A percentile compares a stretch with the other conserved stretches of the same genome.
Evolutionary conservation across 2,888 invertebrate species (phyloP).

Genomic region (Diplolepis rosae): DNA sequence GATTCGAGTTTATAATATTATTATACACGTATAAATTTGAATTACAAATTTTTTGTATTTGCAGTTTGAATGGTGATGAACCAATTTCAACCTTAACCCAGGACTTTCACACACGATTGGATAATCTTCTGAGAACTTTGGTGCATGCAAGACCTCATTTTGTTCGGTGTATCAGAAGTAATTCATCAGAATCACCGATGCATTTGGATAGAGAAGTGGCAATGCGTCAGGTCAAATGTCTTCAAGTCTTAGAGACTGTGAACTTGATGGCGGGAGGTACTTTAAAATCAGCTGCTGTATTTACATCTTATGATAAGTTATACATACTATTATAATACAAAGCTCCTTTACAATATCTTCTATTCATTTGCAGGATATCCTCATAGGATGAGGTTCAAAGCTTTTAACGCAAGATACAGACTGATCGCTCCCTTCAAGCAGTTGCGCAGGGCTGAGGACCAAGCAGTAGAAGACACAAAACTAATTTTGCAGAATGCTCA

Average conservation of each 20-base stretch:
- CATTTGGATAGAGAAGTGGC: slow-evolving; percentile 89
- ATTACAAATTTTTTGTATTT: slow-evolving; percentile 33
- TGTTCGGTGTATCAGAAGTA: slow-evolving; percentile 93
- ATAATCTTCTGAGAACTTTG: slow-evolving; percentile 91
- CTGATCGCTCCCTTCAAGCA: slow-evolving; percentile 87
- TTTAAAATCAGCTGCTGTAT: slow-evolving; percentile 36
- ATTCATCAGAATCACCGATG: slow-evolving; percentile 86
- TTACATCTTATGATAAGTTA: slow-evolving; percentile 34
- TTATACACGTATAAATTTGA: not conserved
- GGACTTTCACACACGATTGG: slow-evolving; percentile 95
- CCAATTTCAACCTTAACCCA: slow-evolving; percentile 93
- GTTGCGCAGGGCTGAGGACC: slow-evolving; percentile 80
- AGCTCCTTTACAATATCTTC: not conserved
- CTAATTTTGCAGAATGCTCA: slow-evolving; percentile 83
- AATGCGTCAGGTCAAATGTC: slow-evolving; percentile 90
- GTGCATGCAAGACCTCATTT: slow-evolving; percentile 96
- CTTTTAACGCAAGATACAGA: slow-evolving; percentile 90
- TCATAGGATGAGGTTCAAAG: slow-evolving; percentile 95
- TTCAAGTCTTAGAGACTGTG: slow-evolving; percentile 92
- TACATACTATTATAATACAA: too few species aligned
- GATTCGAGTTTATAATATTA: not conserved
- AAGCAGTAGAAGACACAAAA: slow-evolving; percentile 84
- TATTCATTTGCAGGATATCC: slow-evolving; percentile 81
- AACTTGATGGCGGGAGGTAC: slow-evolving; percentile 93
- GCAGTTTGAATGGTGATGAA: slow-evolving; percentile 85